phyloP scores from a whole-genome alignment of 2,113 vertebrate species.

The Oreochromis niloticus region DNA sequence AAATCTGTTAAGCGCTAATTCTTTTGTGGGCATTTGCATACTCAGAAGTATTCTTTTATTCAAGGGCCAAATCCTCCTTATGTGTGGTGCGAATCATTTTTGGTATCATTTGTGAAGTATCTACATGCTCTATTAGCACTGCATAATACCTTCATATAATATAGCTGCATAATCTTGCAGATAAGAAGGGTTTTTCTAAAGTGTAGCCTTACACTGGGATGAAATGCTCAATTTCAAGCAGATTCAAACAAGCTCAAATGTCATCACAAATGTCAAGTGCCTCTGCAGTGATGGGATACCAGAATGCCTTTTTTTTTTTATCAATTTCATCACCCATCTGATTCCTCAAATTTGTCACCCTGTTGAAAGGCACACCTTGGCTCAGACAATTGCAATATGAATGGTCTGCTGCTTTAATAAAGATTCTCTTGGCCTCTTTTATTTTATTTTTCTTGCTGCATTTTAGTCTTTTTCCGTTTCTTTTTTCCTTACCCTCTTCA shows the following conservation, averaged over 20 bases:
- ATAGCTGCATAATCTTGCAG: conserved; percentile 80
- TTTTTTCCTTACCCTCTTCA: not conserved
- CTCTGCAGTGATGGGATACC: conserved; percentile 56
- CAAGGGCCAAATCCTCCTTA: conserved; percentile 83
- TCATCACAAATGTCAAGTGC: conserved; percentile 78
- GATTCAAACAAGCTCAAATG: conserved; percentile 76
- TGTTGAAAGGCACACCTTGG: not conserved
- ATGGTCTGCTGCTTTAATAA: not conserved
- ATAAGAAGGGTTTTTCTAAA: conserved; percentile 78
- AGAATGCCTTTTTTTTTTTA: conserved; percentile 38
- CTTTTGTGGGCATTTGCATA: conserved; percentile 84
- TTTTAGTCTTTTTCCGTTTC: not conserved
- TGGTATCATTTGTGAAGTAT: conserved; percentile 88
- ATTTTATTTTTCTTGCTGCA: not conserved
- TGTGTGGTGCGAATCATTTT: conserved; percentile 81
- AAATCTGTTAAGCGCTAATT: conserved; percentile 82
- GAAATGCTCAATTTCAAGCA: conserved; percentile 76
- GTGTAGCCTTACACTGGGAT: conserved; percentile 77
- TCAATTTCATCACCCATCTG: conserved; percentile 23
- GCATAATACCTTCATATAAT: conserved; percentile 75
- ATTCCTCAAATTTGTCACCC: not conserved
- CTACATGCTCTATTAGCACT: conserved; percentile 86
- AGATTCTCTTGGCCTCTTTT: not conserved
- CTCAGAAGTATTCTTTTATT: conserved; percentile 84
- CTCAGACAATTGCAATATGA: not conserved